A percentile compares a stretch with the other conserved stretches of the same genome.
Evolutionary conservation across 53 echinoderm and acorn worm genomes (phyloP).

Genomic region (Stichopus horrens): DNA sequence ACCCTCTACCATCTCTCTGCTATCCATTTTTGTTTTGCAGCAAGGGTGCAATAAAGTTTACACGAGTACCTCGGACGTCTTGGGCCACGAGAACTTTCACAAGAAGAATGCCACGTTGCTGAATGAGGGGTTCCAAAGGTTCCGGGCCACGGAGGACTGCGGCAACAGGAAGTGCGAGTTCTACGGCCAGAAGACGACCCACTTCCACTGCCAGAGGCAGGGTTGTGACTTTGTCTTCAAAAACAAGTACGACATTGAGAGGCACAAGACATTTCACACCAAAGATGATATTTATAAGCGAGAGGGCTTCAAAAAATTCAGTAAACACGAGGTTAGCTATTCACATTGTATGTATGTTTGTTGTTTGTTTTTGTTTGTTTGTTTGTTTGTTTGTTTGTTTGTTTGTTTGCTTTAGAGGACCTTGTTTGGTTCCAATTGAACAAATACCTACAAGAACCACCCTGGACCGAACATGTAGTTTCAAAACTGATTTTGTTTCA

Average conservation of each 20-base stretch:
- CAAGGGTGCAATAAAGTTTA: slow-evolving; percentile 94
- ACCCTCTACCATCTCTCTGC: background rate
- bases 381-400: background rate
- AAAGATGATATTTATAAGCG: slow-evolving; percentile 94
- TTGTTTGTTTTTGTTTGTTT: background rate
- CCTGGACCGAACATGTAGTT: too few relatives aligned
- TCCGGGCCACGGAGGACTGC: slow-evolving; percentile 99
- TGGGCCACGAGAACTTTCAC: slow-evolving; percentile 99
- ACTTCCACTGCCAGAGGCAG: slow-evolving; percentile 94
- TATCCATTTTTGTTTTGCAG: slow-evolving; percentile 44
- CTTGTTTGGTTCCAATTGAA: too few relatives aligned
- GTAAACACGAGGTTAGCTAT: slow-evolving; percentile 88
- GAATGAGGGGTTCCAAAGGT: slow-evolving; percentile 97
- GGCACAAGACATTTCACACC: slow-evolving; percentile 95
- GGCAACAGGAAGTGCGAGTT: slow-evolving; percentile 77
- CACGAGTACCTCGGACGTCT: slow-evolving; percentile 96
- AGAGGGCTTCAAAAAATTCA: slow-evolving; percentile 98
- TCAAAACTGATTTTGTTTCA: too few relatives aligned
- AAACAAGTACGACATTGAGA: slow-evolving; percentile 98
- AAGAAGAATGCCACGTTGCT: slow-evolving; percentile 96
- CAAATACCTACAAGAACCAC: too few relatives aligned
- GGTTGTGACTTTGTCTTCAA: slow-evolving; percentile 98
- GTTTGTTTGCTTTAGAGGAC: too few relatives aligned
- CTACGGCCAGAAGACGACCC: slow-evolving; percentile 98
- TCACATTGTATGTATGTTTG: background rate